Evolutionary conservation across 2,797 vertebrate genomes (phyloP).

Genomic region (Anolis apletophallus): DNA sequence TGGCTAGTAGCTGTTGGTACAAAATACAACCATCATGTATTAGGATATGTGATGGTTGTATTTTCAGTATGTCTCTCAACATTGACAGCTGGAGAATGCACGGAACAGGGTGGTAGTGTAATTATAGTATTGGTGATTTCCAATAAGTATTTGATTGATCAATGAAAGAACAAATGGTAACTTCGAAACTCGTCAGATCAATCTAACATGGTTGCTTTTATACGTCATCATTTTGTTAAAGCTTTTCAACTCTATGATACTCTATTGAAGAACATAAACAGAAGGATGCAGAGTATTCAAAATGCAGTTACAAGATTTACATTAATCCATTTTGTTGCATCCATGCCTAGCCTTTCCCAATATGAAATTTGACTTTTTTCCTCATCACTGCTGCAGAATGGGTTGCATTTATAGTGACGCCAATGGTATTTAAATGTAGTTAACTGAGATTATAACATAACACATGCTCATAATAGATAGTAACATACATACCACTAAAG

Average conservation of each 20-base stretch:
- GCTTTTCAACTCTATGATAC: background rate
- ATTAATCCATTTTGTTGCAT: background rate
- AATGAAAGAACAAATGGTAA: no score
- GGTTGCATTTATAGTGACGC: background rate
- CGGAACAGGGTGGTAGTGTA: no score
- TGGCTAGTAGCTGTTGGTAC: no score
- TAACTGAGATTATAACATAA: background rate
- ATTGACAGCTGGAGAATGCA: no score
- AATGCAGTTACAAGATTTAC: background rate
- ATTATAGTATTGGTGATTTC: no score
- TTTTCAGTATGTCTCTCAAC: no score
- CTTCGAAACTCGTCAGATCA: no score
- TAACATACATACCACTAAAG: slow-evolving; percentile 87
- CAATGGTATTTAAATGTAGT: background rate
- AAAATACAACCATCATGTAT: no score
- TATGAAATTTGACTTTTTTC: background rate
- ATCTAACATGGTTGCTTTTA: background rate
- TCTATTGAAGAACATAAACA: background rate
- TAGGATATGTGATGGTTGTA: no score
- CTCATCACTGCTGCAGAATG: background rate
- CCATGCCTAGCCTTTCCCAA: background rate
- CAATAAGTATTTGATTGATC: no score
- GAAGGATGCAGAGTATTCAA: background rate
- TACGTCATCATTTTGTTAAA: background rate
- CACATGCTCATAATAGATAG: background rate